phyloP scores from a whole-genome alignment of 2,113 vertebrate genomes.

The Meles meles region DNA sequence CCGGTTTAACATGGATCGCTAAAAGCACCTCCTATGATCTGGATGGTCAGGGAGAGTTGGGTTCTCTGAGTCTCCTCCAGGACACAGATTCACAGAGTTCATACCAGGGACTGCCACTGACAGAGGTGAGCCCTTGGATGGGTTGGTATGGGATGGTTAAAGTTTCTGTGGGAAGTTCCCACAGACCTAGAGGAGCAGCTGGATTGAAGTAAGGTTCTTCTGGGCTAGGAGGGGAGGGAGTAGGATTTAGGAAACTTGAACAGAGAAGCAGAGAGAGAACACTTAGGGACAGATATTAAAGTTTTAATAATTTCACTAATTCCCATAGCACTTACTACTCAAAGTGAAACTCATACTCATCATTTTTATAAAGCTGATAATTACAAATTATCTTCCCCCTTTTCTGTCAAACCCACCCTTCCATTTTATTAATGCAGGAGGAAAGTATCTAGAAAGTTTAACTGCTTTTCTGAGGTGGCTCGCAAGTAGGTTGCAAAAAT shows the following conservation, averaged over 20 bases:
- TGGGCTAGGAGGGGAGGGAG: not conserved
- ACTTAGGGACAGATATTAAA: not conserved
- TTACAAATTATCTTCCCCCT: not conserved
- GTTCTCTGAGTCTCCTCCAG: slow-evolving; percentile 37
- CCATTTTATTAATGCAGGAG: not conserved
- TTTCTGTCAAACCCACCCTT: not conserved
- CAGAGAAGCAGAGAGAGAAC: not conserved
- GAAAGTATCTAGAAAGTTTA: not conserved
- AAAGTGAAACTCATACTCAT: not conserved
- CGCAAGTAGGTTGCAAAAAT: not conserved
- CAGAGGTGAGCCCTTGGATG: slow-evolving; percentile 54
- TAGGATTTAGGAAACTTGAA: not conserved
- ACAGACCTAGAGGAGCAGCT: not conserved
- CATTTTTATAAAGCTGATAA: not conserved
- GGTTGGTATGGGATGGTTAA: not conserved
- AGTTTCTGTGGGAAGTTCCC: slow-evolving; percentile 26
- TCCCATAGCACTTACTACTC: not conserved
- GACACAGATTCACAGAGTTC: slow-evolving; percentile 31
- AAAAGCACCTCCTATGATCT: not conserved
- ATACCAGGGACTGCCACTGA: not conserved
- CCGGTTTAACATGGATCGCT: slow-evolving; percentile 38
- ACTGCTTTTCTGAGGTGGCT: not conserved
- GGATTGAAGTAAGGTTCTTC: not conserved
- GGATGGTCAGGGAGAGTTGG: not conserved
- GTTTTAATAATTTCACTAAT: not conserved